A percentile compares a stretch with the other conserved stretches of the same genome.
Evolutionary conservation across 1,140 invertebrate species (phyloP).

Genomic region (Pseudomyrmex sp.): DNA sequence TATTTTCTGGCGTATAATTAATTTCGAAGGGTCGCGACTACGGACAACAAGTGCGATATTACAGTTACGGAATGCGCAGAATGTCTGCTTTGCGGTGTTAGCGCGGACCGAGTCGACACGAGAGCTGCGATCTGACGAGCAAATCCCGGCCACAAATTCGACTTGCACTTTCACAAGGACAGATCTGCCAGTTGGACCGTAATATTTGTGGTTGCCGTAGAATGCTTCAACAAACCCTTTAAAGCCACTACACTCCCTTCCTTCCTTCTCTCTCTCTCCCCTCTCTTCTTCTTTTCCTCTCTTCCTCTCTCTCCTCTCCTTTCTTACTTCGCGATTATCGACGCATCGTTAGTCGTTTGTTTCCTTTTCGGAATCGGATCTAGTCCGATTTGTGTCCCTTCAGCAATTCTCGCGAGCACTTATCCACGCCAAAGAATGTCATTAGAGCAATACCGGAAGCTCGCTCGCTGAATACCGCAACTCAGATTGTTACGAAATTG

Average conservation of each 20-base stretch:
- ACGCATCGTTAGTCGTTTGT: not conserved
- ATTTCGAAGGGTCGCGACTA: not conserved
- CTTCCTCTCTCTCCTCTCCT: not conserved
- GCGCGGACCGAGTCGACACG: constrained; percentile 30
- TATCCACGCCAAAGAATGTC: constrained; percentile 45
- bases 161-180: constrained; percentile 53
- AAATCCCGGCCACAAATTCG: constrained; percentile 55
- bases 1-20: constrained; percentile 27
- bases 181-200: constrained; percentile 33
- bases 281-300: not conserved
- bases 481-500: constrained; percentile 54
- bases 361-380: constrained; percentile 19
- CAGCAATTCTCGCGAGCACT: constrained; percentile 30
- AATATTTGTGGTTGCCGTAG: constrained; percentile 52
- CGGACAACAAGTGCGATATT: constrained; percentile 47
- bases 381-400: not conserved
- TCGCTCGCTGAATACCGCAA: constrained; percentile 36
- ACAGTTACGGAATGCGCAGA: constrained; percentile 49
- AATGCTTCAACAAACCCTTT: constrained; percentile 31
- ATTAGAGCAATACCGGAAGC: constrained; percentile 45
- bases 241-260: not conserved
- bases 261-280: not conserved
- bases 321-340: not conserved
- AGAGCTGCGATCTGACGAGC: constrained; percentile 54
- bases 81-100: constrained; percentile 49